Percentiles rank a stretch among this genome's conserved stretches.
These are phyloP conservation scores for Drosophila macrospina DNA, from an alignment of 2,888 invertebrate genomes.

Conservation along the genomic window DNA sequence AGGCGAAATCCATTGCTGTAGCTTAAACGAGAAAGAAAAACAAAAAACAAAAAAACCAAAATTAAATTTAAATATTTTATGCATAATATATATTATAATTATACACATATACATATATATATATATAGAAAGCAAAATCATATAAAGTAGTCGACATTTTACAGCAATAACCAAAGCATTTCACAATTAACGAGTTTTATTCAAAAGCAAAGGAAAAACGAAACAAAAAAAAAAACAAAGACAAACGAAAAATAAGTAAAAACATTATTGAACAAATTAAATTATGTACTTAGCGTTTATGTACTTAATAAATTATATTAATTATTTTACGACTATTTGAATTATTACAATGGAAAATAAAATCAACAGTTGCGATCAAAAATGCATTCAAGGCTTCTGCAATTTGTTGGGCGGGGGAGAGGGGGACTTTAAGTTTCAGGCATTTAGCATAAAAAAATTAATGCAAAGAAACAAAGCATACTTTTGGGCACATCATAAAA, in stretches of 20 bases:
- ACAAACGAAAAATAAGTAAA: slow-evolving; percentile 41
- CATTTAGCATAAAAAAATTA: no score
- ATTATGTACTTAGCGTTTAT: slow-evolving; percentile 71
- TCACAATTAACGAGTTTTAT: slow-evolving; percentile 60
- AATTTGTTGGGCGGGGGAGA: neutral
- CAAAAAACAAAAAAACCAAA: slow-evolving; percentile 16
- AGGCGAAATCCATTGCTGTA: slow-evolving; percentile 43
- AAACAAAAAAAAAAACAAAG: slow-evolving; percentile 43
- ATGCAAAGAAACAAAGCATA: no score
- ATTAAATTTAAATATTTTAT: slow-evolving; percentile 35
- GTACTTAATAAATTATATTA: slow-evolving; percentile 60
- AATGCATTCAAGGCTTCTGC: neutral
- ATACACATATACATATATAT: slow-evolving; percentile 25
- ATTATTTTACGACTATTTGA: slow-evolving; percentile 18
- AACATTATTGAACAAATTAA: slow-evolving; percentile 72
- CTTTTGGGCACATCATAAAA: neutral
- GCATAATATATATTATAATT: slow-evolving; percentile 31
- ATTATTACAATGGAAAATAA: slow-evolving; percentile 23
- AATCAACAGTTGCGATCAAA: slow-evolving; percentile 24
- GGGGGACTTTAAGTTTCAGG: neutral
- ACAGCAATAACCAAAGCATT: slow-evolving; percentile 86
- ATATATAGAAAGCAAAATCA: slow-evolving; percentile 38
- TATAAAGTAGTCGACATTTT: slow-evolving; percentile 77
- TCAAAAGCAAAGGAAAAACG: slow-evolving; percentile 51
- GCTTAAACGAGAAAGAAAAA: slow-evolving; percentile 29